Evolutionary conservation across 2,888 invertebrate species (phyloP).

Genomic region (Lampropteryx suffumata): DNA sequence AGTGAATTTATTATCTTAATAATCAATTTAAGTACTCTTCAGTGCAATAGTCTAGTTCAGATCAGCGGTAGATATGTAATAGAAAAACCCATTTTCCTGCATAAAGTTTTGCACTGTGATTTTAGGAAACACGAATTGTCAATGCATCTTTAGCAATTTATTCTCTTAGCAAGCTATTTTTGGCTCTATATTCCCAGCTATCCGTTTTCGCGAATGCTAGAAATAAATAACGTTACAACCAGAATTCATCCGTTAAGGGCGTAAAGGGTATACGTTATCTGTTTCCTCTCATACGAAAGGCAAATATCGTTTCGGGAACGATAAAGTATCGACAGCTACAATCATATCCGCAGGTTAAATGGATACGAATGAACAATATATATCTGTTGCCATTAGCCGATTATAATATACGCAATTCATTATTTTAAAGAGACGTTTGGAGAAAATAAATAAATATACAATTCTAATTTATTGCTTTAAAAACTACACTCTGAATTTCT

Average conservation of each 20-base stretch:
- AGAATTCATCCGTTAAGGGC: constrained; percentile 21
- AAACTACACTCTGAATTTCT: no score
- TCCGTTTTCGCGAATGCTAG: constrained; percentile 18
- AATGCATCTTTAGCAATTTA: not conserved
- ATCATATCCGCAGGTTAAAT: constrained; percentile 27
- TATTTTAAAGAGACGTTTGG: no score
- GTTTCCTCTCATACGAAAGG: constrained; percentile 24
- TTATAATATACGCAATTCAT: no score
- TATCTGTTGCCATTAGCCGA: constrained; percentile 5
- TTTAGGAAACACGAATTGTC: not conserved
- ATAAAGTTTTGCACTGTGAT: no score
- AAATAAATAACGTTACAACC: constrained; percentile 27
- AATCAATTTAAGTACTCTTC: no score
- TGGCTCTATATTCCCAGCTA: not conserved
- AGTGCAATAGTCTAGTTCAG: no score
- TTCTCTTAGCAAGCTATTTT: no score
- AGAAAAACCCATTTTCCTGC: no score
- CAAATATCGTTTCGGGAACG: constrained; percentile 25
- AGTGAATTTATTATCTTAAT: no score
- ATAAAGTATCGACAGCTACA: constrained; percentile 27
- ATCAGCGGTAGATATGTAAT: no score
- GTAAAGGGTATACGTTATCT: constrained; percentile 24
- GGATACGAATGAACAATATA: constrained; percentile 28
- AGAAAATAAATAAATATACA: no score
- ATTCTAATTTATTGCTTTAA: no score